These are phyloP conservation scores for Dasypogon diadema DNA, from an alignment of 2,888 invertebrate genomes.

Conservation along the genomic window DNA sequence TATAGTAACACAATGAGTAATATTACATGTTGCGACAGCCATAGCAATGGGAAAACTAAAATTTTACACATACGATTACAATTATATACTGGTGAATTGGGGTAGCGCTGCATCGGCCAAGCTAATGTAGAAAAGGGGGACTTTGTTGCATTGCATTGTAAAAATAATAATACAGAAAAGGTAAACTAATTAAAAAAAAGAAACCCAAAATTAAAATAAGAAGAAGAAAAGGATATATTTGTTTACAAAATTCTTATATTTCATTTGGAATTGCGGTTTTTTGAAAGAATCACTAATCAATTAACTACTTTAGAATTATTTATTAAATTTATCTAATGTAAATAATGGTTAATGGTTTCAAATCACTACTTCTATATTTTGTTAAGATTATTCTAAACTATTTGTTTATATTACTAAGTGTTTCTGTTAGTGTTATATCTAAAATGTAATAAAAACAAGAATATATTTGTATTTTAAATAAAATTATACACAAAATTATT, in stretches of 20 bases:
- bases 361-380: conserved; percentile 8
- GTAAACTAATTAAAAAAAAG: conserved; percentile 22
- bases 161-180: conserved; percentile 33
- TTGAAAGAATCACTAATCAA: background rate
- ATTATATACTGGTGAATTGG: conserved; percentile 51
- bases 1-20: conserved; percentile 47
- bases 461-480: background rate
- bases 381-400: background rate
- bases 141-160: conserved; percentile 56
- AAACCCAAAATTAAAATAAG: too few species aligned
- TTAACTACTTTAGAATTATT: background rate
- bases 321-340: conserved; percentile 1
- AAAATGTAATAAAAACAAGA: background rate
- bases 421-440: background rate
- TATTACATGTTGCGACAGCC: conserved; percentile 52
- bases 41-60: conserved; percentile 51
- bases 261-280: background rate
- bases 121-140: conserved; percentile 53
- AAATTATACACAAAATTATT: background rate
- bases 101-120: conserved; percentile 64
- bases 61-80: conserved; percentile 44
- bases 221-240: conserved; percentile 56
- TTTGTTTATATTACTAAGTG: background rate
- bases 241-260: background rate
- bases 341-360: background rate